Base-by-base conservation (phyloP, 2,797 vertebrate genomes). In the Myotis findleyi region DNA sequence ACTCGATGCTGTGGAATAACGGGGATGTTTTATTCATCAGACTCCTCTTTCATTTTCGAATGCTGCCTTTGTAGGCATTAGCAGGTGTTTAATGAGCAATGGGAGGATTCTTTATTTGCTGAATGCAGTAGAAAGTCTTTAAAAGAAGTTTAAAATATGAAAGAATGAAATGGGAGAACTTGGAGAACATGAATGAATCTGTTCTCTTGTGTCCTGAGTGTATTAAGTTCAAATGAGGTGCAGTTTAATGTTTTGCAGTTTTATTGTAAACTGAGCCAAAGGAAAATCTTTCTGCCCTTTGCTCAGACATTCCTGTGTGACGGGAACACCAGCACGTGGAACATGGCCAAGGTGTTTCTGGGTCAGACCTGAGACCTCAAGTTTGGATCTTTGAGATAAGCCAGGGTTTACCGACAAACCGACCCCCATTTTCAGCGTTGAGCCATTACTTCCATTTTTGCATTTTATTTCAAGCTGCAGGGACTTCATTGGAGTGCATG, bases 61-160 rank as follows among this genome's bases (percentile, higher is more conserved):
- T 91, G 89, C 66, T 89, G 86, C 66, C 89, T 97, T 95, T 92
- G 76, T 96, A 87, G 91, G 89, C 96, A 95, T 97, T 96, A 93
- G 89, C 95, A 97, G 97, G 91, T 97, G 96, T 95, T 96, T 97
- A 96, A 97, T 96, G 95, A 95, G 95, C 97, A 97, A 38, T 91
- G 86, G 84, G 96, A 89, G 87, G 84, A 89, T 95, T 96, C 91
- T 96, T 91, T 89, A 95, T 95, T 97, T 96, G 95, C 71, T 62
- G 71, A 89, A 93, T 73, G 73, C 55, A 47, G 64, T 89, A 76
- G 72, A 88, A 96, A 81, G 53, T 80, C 93, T 89, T 87, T 95
- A 94, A 86, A 85, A 91, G 76, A 89, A 95, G 55, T 91, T 85
- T 93, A 76, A 95, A 94, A 81, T 96, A 91, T 81, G 80, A 95